Base-by-base conservation (phyloP, 2,888 invertebrate genomes). In the Neocrepidodera transversa region DNA sequence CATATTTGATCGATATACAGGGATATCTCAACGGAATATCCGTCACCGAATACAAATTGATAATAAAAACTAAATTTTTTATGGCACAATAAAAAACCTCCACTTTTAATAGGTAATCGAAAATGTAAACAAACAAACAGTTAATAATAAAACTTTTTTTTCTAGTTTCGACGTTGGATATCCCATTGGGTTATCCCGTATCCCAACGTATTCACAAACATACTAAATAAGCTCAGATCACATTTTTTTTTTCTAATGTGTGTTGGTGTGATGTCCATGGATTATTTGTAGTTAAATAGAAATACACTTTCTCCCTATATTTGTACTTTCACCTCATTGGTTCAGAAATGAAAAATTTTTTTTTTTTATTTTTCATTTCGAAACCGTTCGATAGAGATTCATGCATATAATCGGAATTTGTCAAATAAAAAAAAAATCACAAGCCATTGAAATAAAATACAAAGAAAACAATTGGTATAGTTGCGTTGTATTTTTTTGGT, bases 401-500 rank as follows among this genome's bases (percentile, higher is more conserved):
- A 51, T 40, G 42, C 54, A 42, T 49, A 40, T 49, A 36, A 40
- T 49, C n/a, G 32, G 20, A 52, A 40, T 59, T 58, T 55, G 54
- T 50, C 50, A 54, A 50, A 32, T 52, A 58, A 58, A 58, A 58
- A n/a, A n/a, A 58, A 58, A 58, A 58, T 51, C 14, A 40, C 18
- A 49, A 28, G 49, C 49, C 62, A 63, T 54, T 63, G 16, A 63
- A 62, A 64, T 45, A n/a, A n/a, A n/a, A n/a, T 8, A 16, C 18
- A 26, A 45, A 56, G 55, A 60, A 64, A 65, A 40, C 49, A 60
- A 28, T 61, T 53, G 54, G 61, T 59, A 60, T 60, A 64, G 60
- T 65, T 70, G 68, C 69, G 69, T 70, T 70, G 69, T 68, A 63
- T 66, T 63, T 52, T 60, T 57, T 69, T 70, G 68, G 68, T 68